A percentile compares a stretch with the other conserved stretches of the same genome.
These are phyloP conservation scores for Scalopus aquaticus DNA, from an alignment of 2,113 vertebrate species.

Conservation along the genomic window DNA sequence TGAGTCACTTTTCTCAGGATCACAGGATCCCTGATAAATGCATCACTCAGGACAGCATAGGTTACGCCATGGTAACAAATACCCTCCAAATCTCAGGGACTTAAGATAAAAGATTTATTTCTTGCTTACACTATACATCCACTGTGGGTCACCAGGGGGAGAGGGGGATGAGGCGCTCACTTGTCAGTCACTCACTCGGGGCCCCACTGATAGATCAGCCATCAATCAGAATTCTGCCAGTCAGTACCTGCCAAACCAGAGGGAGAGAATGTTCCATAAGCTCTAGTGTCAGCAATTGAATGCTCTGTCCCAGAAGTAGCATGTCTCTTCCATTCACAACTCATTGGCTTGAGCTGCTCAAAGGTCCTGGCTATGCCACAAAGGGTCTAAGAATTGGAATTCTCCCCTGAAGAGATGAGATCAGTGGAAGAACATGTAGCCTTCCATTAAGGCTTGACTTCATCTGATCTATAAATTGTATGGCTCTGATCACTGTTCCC, in stretches of 20 bases:
- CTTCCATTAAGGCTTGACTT: background rate
- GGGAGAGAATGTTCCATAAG: background rate
- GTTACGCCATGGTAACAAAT: background rate
- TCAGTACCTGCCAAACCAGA: background rate
- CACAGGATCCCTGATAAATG: too few species aligned
- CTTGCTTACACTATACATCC: background rate
- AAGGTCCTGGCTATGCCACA: background rate
- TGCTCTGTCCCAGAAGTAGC: background rate
- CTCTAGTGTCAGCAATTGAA: background rate
- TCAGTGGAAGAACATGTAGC: background rate
- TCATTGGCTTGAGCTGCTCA: background rate
- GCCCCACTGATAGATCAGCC: background rate
- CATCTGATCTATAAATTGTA: background rate
- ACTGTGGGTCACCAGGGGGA: background rate
- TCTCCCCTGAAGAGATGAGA: background rate
- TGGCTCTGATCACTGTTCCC: background rate
- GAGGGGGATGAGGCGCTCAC: rapidly evolving
- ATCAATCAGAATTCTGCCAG: background rate
- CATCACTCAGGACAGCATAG: background rate
- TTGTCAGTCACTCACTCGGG: background rate
- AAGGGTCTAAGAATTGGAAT: background rate
- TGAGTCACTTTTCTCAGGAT: background rate
- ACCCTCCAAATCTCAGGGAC: background rate
- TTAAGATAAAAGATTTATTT: background rate
- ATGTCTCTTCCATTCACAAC: background rate